These are phyloP conservation scores for Chironomus riparius DNA, from an alignment of 2,888 invertebrate genomes.

Conservation along the genomic window DNA sequence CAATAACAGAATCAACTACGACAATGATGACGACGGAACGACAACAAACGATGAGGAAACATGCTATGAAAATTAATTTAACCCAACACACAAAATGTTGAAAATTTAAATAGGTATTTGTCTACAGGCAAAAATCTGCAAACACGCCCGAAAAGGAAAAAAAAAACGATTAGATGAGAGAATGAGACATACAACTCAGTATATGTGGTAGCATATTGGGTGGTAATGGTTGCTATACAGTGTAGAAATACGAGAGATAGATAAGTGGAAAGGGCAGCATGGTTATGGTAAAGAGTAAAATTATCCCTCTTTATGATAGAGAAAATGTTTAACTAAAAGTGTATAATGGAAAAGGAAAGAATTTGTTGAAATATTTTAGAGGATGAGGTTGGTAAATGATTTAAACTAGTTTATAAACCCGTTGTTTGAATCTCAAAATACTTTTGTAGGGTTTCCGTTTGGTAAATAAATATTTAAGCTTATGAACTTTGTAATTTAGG, in stretches of 20 bases:
- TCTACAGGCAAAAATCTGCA: conserved; percentile 19
- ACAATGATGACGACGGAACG: neutral
- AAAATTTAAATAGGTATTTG: conserved; percentile 25
- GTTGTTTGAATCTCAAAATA: neutral
- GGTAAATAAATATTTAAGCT: neutral
- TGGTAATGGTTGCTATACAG: too few species aligned
- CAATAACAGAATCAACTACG: neutral
- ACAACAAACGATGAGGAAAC: conserved; percentile 1
- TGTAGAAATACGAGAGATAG: too few species aligned
- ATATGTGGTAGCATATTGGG: too few species aligned
- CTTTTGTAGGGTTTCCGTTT: neutral
- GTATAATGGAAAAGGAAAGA: too few species aligned
- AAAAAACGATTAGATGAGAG: neutral
- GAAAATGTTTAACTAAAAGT: too few species aligned
- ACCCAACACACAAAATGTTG: conserved; percentile 24
- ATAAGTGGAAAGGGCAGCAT: too few species aligned
- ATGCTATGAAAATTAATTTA: conserved; percentile 26
- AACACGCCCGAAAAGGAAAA: neutral
- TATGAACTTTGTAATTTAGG: neutral
- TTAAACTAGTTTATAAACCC: neutral
- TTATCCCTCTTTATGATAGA: too few species aligned
- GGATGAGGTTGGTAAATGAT: too few species aligned
- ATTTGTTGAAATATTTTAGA: too few species aligned
- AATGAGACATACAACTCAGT: too few species aligned
- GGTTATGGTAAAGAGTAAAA: too few species aligned